Evolutionary conservation across 2,113 vertebrate species (phyloP), one percentile per base, ranked within the genome.

Genomic region (Pipa parva): DNA sequence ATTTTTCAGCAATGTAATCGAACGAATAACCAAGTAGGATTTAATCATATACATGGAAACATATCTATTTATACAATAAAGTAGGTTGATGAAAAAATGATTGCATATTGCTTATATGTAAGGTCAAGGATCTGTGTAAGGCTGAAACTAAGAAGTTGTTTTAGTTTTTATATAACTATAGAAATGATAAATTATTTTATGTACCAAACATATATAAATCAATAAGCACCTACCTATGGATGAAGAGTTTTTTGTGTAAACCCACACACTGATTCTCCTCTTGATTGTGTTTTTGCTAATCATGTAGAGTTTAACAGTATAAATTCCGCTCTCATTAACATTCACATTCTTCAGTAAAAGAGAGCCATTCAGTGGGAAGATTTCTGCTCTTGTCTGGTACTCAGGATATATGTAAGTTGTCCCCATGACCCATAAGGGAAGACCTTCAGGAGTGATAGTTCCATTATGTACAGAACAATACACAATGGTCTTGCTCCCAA

Each of bases 331-430:
- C 29, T 58, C 55, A 1, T 22, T 20, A 5, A 33, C 10, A n/a
- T 27, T 18, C 5, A 11, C n/a, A 21, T 58, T 15, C 10, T 58
- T 22, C 9, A 58, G 31, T 13, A 58, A 58, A 5, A 37, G 31
- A 5, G 55, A 58, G 12, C 18, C 55, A 7, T 58, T 58, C 29
- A 37, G 28, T 13, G 18, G 29, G 55, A 36, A 58, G 29, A 58
- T 37, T 58, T 36, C 18, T 11, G 37, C 18, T 5, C 31, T 18
- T 12, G 5, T 11, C 15, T 24, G 5, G 20, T 58, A 58, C 18
- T 10, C 5, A 2, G 29, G n/a, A 20, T 17, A 36, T 24, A 37
- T 36, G 8, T 10, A 22, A 18, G 20, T 21, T 3, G 36, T 37
- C 20, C 31, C 20, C 1, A 4, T 21, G 31, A 5, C 21, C 55